Conservation (phyloP, 2,888 invertebrate genomes). For the Tinea trinotella region DNA sequence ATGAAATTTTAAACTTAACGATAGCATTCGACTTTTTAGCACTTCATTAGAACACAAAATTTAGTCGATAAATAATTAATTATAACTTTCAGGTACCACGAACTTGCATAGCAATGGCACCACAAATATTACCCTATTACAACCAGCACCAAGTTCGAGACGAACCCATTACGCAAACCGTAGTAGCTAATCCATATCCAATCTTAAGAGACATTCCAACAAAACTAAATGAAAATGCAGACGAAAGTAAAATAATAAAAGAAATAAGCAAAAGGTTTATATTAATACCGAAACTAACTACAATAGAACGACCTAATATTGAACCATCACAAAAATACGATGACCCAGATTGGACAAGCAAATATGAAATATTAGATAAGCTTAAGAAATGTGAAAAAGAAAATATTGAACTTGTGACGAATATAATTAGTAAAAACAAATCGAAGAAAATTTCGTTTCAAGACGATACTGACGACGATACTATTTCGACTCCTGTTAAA, state of each 20-base stretch:
- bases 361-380: conserved; percentile 55
- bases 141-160: not conserved
- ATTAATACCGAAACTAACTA: conserved; percentile 47
- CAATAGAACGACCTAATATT: not conserved
- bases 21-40: too few species aligned
- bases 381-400: conserved; percentile 44
- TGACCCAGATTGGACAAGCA: conserved; percentile 53
- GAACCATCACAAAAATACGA: conserved; percentile 24
- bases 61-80: too few species aligned
- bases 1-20: too few species aligned
- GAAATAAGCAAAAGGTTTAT: conserved; percentile 58
- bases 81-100: not conserved
- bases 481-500: too few species aligned
- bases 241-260: conserved; percentile 37
- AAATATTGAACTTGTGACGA: conserved; percentile 19
- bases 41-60: too few species aligned
- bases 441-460: conserved; percentile 3
- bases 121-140: not conserved
- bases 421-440: not conserved
- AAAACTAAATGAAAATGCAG: not conserved
- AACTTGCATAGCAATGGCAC: not conserved
- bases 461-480: not conserved
- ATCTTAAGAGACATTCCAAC: conserved; percentile 4
- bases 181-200: not conserved
- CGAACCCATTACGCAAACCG: not conserved